Base-by-base conservation (phyloP, 2,113 vertebrate species). In the Podarcis cretensis region DNA sequence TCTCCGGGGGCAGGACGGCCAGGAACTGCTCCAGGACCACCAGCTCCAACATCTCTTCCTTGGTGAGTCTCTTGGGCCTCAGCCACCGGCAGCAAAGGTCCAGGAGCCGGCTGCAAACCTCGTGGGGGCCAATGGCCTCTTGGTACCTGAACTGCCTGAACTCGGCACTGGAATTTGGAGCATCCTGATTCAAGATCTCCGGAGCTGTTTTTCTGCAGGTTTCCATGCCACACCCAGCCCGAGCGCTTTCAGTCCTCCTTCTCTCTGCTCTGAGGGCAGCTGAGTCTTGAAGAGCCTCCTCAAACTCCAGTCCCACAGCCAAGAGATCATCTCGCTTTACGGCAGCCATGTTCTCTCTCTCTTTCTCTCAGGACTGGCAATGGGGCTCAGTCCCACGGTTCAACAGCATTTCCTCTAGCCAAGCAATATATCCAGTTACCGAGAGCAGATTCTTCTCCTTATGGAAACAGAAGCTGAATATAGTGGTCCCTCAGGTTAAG, bases 1-100 rank as follows among this genome's bases (percentile, higher is more conserved):
- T 86, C 27, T 77, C 84, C 35, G 4, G 7, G 1, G 73, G 84
- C 2, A 86, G 74, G 25, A 76, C 8, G 1, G 35, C 10, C 27
- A 86, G 59, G 59, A 86, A 86, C 27, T 86, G 35, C 74, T 86
- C 84, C 74, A 86, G 59, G 27, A 86, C 21, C 74, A 86, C 57
- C 84, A 76, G 59, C 25, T 86, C 84, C 74, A 77, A 25, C 27
- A 86, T 86, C 84, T 66, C 32, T 18, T 78, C 84, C 84, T 86
- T 86, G 1, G 25, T 86, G 59, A 6, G 18, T 18, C 1, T 43
- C 7, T 78, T 74, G 0, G 84, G 84, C 59, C 65, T 78, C 84
- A 86, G 27, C 84, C 74, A 86, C 75, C 1, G 32, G 65, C 12
- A 32, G 32, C 84, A 59, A 65, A 76, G 84, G 4, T 43, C 37